Base-by-base conservation (phyloP, 2,888 invertebrate genomes). In the Lasioglossum vierecki region DNA sequence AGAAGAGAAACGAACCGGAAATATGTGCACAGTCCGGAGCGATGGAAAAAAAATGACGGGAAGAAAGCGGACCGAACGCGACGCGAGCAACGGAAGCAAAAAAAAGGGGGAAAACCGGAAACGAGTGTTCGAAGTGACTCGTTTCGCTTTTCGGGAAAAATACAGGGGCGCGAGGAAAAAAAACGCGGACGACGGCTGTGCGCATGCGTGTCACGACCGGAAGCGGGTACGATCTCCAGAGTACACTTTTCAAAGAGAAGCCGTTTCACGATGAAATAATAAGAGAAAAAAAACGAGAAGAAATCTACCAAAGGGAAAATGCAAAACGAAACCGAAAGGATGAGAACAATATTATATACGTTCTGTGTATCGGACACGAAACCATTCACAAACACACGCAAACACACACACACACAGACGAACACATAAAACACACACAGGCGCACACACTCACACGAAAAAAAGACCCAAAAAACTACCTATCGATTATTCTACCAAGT, bases 401-500 rank as follows among this genome's bases (percentile, higher is more conserved):
- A 75, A 57, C 74, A 83, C 79, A 73, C 41, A 79, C 44, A 78
- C 80, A 74, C 73, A 83, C 79, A 82, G 68, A 78, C 60, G 4
- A 22, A 66, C 70, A 44, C 71, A 76, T 46, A 73, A 41, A 26
- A 70, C 15, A 75, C 63, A 74, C 39, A 22, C 49, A 75, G 30
- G 76, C 76, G 82, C 79, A 78, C 82, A 71, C 66, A 81, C 79
- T 73, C 76, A 84, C 76, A 80, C 83, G 87, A 83, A 83, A 76
- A 83, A 82, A 85, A 80, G 88, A 86, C 88, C 91, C 91, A 92
- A 89, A 86, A 86, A 88, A 81, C 60, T 83, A 83, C 83, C 88
- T 89, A 91, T 90, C 85, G 88, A 90, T 91, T 90, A 92, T 89
- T 89, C 90, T 91, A 92, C 89, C 90, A 89, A 91, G 85, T 91